Percentiles rank a stretch among this genome's conserved stretches.
Conservation (phyloP, 2,888 invertebrate species). For the Agelastica alni region DNA sequence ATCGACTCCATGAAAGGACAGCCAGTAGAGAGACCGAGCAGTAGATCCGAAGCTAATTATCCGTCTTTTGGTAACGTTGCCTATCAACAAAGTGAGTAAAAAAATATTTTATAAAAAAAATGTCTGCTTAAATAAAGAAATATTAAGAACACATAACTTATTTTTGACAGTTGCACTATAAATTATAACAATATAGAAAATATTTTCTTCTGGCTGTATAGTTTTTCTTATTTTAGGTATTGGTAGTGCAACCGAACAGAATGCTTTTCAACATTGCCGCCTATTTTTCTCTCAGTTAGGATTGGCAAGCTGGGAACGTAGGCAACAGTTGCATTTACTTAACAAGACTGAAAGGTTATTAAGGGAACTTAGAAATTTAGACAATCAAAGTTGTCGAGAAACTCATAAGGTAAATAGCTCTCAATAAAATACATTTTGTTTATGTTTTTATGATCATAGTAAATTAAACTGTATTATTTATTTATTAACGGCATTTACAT, state of each 20-base stretch:
- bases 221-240: slow-evolving; percentile 16
- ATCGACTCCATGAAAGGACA: slow-evolving; percentile 50
- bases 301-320: slow-evolving; percentile 85
- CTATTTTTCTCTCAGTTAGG: slow-evolving; percentile 91
- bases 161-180: too few relatives aligned
- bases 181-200: too few relatives aligned
- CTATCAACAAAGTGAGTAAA: slow-evolving; percentile 35
- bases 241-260: slow-evolving; percentile 33
- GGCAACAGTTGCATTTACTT: slow-evolving; percentile 82
- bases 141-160: too few relatives aligned
- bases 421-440: too few relatives aligned
- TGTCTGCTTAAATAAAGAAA: too few relatives aligned
- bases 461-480: too few relatives aligned
- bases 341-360: slow-evolving; percentile 87
- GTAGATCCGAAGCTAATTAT: slow-evolving; percentile 37
- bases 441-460: too few relatives aligned
- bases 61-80: slow-evolving; percentile 28
- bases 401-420: slow-evolving; percentile 77
- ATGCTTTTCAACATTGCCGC: slow-evolving; percentile 82
- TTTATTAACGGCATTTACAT: too few relatives aligned
- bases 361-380: slow-evolving; percentile 89
- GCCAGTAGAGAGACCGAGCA: slow-evolving; percentile 47
- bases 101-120: too few relatives aligned
- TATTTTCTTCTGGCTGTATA: too few relatives aligned
- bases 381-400: slow-evolving; percentile 87